Evolutionary conservation across 2,888 invertebrate genomes (phyloP).

Genomic region (Cataglyphis livida): DNA sequence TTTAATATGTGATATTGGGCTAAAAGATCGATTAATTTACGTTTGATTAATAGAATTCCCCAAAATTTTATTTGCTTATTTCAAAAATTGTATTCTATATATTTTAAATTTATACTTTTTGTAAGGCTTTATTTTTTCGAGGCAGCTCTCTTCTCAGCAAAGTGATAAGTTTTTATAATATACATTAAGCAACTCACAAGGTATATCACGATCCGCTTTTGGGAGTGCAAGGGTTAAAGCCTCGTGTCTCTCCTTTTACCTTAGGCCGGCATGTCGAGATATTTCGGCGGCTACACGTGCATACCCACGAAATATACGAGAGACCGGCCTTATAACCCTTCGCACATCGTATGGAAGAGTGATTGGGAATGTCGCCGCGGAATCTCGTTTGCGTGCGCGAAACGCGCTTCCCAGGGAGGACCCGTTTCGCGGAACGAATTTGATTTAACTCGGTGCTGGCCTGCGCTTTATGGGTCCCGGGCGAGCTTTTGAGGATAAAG

Average conservation of each 20-base stretch:
- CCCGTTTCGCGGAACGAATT: conserved; percentile 77
- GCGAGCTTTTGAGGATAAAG: conserved; percentile 75
- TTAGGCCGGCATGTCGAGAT: conserved; percentile 19
- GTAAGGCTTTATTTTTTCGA: background rate
- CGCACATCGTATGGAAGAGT: conserved; percentile 63
- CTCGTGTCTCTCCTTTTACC: conserved; percentile 40
- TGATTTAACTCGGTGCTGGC: conserved; percentile 75
- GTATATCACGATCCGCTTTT: conserved; percentile 42
- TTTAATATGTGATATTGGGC: background rate
- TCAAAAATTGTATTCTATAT: background rate
- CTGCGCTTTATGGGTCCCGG: conserved; percentile 70
- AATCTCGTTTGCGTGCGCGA: conserved; percentile 77
- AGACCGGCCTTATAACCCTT: conserved; percentile 67
- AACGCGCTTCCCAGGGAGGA: conserved; percentile 74
- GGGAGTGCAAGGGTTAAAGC: conserved; percentile 43
- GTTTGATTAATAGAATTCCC: background rate
- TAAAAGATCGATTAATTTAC: no score
- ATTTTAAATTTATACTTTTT: background rate
- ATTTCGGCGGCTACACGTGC: conserved; percentile 47
- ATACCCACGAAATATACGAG: conserved; percentile 57
- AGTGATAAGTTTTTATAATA: conserved; percentile 16
- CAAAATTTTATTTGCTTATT: background rate
- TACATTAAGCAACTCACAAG: background rate
- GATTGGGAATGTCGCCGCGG: conserved; percentile 75
- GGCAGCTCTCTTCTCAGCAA: background rate